Percentiles rank a stretch among this genome's conserved stretches.
phyloP scores from a whole-genome alignment of 92 coral and sea anemone genomes.

The Epizoanthus scotinus region DNA sequence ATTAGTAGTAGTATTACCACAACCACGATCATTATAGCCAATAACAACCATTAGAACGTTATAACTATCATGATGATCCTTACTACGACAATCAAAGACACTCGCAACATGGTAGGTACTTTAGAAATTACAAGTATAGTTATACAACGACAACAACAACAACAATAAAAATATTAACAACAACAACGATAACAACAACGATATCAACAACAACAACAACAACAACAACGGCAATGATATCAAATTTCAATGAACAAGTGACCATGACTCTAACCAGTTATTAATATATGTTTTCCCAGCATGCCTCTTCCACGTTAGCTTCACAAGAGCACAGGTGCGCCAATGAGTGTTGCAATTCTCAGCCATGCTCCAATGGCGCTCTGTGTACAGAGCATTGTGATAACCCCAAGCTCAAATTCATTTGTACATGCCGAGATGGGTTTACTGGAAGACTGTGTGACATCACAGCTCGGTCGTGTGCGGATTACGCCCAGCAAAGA shows the following conservation, averaged over 20 bases:
- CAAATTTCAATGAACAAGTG: not conserved
- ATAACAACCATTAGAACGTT: no score
- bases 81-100: no score
- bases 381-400: not conserved
- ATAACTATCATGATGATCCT: no score
- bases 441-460: not conserved
- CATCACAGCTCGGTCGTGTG: not conserved
- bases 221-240: no score
- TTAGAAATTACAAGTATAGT: no score
- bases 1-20: no score
- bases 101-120: no score
- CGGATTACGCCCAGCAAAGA: not conserved
- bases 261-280: not conserved
- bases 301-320: not conserved
- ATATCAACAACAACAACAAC: no score
- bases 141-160: no score
- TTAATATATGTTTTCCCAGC: not conserved
- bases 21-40: no score
- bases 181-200: no score
- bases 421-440: not conserved
- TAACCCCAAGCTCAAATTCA: not conserved
- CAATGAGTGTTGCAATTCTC: not conserved
- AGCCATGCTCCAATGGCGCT: conserved; percentile 5
- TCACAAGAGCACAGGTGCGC: not conserved
- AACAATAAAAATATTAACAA: no score